A percentile compares a stretch with the other conserved stretches of the same genome.
phyloP scores from a whole-genome alignment of 2,888 invertebrate genomes.

The Maniola hyperantus region DNA sequence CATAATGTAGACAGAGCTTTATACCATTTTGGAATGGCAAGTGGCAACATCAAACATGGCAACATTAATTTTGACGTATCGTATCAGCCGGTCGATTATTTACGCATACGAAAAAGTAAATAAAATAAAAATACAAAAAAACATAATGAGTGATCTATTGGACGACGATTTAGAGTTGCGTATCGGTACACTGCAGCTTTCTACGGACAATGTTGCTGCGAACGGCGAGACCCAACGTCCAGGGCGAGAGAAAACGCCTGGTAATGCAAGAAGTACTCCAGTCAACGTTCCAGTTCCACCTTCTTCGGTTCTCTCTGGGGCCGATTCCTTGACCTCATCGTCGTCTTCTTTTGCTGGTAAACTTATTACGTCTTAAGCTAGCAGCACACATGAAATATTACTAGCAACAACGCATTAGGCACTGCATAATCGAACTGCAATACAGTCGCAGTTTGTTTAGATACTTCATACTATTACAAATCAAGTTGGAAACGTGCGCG shows the following conservation, averaged over 20 bases:
- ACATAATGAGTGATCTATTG: conserved; percentile 68
- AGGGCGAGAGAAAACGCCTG: conserved; percentile 47
- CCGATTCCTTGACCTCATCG: conserved; percentile 73
- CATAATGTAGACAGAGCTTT: no score
- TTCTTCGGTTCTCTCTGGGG: conserved; percentile 74
- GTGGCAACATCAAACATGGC: no score
- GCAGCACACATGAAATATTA: not conserved
- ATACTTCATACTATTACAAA: not conserved
- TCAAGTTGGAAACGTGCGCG: not conserved
- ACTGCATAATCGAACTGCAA: no score
- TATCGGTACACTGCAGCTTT: conserved; percentile 78
- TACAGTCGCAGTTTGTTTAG: not conserved
- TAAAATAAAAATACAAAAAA: conserved; percentile 26
- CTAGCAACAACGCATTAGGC: not conserved
- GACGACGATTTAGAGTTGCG: conserved; percentile 84
- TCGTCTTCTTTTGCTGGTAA: conserved; percentile 72
- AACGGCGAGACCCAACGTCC: conserved; percentile 50
- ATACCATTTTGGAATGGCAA: no score
- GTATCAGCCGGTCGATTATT: conserved; percentile 60
- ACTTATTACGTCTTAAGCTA: not conserved
- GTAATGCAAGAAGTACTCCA: conserved; percentile 52
- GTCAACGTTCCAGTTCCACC: conserved; percentile 60
- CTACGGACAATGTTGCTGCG: conserved; percentile 55
- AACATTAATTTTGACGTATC: no score
- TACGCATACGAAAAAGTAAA: conserved; percentile 44